Base-by-base conservation (phyloP, 2,797 vertebrate species). In the Ambastaia sidthimunki region DNA sequence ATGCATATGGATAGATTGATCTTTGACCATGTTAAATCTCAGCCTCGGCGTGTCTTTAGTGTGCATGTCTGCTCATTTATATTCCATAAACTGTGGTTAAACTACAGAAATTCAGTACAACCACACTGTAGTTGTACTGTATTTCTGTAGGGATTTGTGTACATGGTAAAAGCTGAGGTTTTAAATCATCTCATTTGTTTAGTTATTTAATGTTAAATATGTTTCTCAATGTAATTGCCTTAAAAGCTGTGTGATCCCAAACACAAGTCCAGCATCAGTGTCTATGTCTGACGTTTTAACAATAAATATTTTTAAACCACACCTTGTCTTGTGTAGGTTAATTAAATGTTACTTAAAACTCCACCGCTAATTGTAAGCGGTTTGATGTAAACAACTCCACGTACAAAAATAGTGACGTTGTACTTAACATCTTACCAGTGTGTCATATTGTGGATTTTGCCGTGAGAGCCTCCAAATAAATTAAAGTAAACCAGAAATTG, bases 301-400 rank as follows among this genome's bases (percentile, higher is more conserved):
- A 78, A 78, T 78, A 78, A 78, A 78, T 78, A 78, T 78, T 12
- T 7, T 18, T 44, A 60, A 76, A 59, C 13, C 0, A 11, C 37
- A 37, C 16, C 31, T 19, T 19, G 31, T 63, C 18, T 63, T 18
- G 7, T 34, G 5, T 62, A 18, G 3, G 15, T 63, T 25, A 59
- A 23, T 23, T 59, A 25, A 59, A 59, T 59, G 21, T 59, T 59
- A 23, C 2, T 11, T 9, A n/a, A 19, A 50, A 50, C 48, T 16
- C 16, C 15, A 50, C 47, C 2, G 47, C 12, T 50, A 16, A 13
- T 50, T 50, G 3, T 16, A 16, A 50, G 9, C 37, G 5, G 37
- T 7, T 41, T 41, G 37, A 9, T 41, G 34, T 37, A 7, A 4
- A 4, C 34, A 4, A 7, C 6, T 37, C 6, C 7, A 4, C 4